Evolutionary conservation across 1,140 invertebrate species (phyloP).

Genomic region (Rhopalosiphum padi): DNA sequence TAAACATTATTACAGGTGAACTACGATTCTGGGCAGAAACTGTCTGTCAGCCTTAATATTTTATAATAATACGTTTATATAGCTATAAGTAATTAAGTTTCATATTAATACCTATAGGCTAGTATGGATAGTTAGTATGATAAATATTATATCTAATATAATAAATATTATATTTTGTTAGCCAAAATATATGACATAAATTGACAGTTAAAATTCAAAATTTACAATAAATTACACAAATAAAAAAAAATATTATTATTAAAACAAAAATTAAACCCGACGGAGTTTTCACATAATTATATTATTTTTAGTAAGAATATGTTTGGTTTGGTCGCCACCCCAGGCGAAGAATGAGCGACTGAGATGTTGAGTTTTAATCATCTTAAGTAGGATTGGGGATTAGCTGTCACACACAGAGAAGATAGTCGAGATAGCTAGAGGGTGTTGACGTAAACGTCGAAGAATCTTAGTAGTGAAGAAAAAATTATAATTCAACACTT

Average conservation of each 20-base stretch:
- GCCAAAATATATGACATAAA: too few relatives aligned
- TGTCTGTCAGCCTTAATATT: too few relatives aligned
- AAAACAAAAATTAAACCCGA: not conserved
- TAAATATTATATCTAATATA: too few relatives aligned
- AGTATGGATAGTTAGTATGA: too few relatives aligned
- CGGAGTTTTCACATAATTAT: not conserved
- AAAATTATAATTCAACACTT: slow-evolving; percentile 9
- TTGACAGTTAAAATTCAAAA: too few relatives aligned
- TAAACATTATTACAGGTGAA: too few relatives aligned
- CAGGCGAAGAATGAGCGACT: not conserved
- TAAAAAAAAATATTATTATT: not conserved
- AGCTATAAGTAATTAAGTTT: too few relatives aligned
- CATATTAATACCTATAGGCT: too few relatives aligned
- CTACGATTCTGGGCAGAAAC: too few relatives aligned
- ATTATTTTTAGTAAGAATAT: not conserved
- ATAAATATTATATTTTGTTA: too few relatives aligned
- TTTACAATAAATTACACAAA: too few relatives aligned
- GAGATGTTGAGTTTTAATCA: not conserved
- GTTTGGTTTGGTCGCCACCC: not conserved
- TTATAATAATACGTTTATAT: too few relatives aligned
- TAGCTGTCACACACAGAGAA: not conserved
- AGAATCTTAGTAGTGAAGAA: not conserved
- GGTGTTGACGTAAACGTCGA: slow-evolving; percentile 25
- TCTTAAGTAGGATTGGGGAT: slow-evolving; percentile 32
- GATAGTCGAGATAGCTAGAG: not conserved